Conservation (phyloP, 2,113 vertebrate species). For the Psophia crepitans region DNA sequence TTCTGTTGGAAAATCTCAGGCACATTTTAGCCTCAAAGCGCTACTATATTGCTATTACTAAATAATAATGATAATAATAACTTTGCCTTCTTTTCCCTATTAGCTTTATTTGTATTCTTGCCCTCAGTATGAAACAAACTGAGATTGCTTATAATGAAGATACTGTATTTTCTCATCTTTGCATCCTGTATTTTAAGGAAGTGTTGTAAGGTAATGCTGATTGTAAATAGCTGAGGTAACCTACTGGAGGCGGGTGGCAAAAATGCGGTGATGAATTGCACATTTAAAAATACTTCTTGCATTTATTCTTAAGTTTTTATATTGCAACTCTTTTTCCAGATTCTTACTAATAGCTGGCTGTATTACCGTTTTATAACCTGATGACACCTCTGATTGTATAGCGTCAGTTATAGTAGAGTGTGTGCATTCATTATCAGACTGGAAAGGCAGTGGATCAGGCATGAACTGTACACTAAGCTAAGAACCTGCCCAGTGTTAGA, state of each 20-base stretch:
- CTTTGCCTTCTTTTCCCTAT: not conserved
- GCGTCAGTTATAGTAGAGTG: not conserved
- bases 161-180: not conserved
- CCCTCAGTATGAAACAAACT: not conserved
- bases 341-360: not conserved
- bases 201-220: not conserved
- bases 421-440: not conserved
- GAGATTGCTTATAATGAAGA: not conserved
- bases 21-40: not conserved
- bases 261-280: not conserved
- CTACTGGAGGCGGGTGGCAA: not conserved
- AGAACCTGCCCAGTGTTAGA: not conserved
- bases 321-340: not conserved
- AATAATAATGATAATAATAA: not conserved
- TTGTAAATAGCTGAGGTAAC: not conserved
- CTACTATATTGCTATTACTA: not conserved
- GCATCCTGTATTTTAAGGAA: not conserved
- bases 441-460: not conserved
- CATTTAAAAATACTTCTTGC: not conserved
- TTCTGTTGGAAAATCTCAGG: not conserved
- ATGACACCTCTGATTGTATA: not conserved
- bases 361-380: not conserved
- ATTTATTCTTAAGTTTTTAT: not conserved
- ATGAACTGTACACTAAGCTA: not conserved
- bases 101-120: not conserved